Base-by-base conservation (phyloP, 2,113 vertebrate genomes). In the Mustelus asterias region DNA sequence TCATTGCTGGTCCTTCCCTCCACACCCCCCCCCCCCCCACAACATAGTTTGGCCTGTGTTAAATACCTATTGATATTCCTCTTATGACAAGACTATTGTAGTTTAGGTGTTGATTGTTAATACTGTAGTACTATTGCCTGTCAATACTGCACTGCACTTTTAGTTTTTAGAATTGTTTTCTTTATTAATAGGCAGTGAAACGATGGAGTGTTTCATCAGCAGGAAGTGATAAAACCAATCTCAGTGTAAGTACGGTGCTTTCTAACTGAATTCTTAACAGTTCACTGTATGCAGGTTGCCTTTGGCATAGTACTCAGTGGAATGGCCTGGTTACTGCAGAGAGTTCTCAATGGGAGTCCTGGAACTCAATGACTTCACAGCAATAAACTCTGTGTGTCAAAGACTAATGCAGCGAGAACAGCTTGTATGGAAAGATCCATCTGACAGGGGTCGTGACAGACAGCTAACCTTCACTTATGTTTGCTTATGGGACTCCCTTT, bases 221-320 rank as follows among this genome's bases (percentile, higher is more conserved):
- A 96, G 98, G 98, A 97, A 98, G 98, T 95, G 98, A 98, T 98
- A 98, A 98, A 98, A 98, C 97, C 97, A 98, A 98, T 89, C 83
- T 97, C 97, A 98, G 98, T n/a, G 96, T 98, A 98, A 98, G 97
- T 96, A 0, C 89, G 69, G 44, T 33, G 67, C 26, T 44, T 70
- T 72, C 44, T 95, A 95, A 70, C 69, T 72, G 44, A 95, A 44
- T 65, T 67, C 18, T 20, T 93, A 65, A 93, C 60, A 67, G 33
- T 93, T 93, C 60, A 37, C 33, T 93, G 89, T 65, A 22, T 65
- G 63, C 60, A 65, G 89, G 60, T 65, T 9, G 89, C 60, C 60
- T 37, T 6, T 93, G 29, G 60, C 89, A 65, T 16, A 37, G 16
- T 93, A 60, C 89, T 65, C 60, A 37, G 33, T 10, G 33, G 89